These are phyloP conservation scores for Pantherophis alleghaniensis DNA, from an alignment of 2,797 vertebrate species.

Conservation along the genomic window DNA sequence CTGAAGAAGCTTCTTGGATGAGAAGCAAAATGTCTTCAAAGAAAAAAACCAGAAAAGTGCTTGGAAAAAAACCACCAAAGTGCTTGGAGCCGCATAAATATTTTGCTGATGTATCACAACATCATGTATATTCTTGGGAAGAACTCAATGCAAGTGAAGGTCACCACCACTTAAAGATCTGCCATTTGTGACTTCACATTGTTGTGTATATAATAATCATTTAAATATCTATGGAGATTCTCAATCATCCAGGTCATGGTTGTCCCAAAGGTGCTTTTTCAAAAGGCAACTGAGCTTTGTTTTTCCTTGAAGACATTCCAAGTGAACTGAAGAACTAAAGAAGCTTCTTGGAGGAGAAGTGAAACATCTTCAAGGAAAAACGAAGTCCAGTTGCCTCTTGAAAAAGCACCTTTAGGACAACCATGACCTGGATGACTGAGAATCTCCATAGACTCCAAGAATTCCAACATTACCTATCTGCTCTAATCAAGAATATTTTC, in stretches of 20 bases:
- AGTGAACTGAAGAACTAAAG: not conserved
- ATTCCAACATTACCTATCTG: not conserved
- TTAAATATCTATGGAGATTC: not conserved
- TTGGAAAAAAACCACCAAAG: not conserved
- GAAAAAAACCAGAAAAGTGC: too few relatives aligned
- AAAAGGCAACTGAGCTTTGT: not conserved
- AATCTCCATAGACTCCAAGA: too few relatives aligned
- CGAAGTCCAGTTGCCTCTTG: not conserved
- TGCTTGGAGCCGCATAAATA: not conserved
- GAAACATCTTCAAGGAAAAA: not conserved
- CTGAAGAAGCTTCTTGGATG: too few relatives aligned
- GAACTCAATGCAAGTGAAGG: not conserved
- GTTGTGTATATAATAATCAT: not conserved
- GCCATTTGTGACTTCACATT: not conserved
- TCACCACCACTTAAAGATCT: not conserved
- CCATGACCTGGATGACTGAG: too few relatives aligned
- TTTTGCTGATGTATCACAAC: not conserved
- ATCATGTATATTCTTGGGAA: not conserved
- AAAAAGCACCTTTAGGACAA: too few relatives aligned
- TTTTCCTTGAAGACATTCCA: not conserved
- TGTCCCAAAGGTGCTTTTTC: not conserved
- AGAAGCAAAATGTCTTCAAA: too few relatives aligned
- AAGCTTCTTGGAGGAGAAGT: not conserved
- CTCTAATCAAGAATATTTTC: too few relatives aligned
- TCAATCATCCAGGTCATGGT: not conserved